Conservation (phyloP, 2,888 invertebrate species). For the Leucozona laternaria region DNA sequence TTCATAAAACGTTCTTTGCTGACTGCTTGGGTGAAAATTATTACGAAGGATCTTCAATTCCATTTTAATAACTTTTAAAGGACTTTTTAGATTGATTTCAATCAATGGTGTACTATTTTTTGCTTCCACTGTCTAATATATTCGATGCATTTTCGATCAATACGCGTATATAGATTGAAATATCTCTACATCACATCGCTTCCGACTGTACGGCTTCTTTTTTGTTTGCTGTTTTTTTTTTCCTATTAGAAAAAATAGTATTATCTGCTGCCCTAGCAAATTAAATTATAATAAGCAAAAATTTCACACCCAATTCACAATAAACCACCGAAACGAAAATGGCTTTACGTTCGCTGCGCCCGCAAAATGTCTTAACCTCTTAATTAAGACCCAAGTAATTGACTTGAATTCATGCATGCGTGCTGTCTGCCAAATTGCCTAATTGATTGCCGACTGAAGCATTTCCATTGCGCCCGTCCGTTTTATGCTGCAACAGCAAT, state of each 20-base stretch:
- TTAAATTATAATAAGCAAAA: constrained; percentile 35
- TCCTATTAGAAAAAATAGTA: neutral
- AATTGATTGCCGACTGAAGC: constrained; percentile 55
- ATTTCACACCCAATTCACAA: constrained; percentile 62
- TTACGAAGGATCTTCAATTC: no score
- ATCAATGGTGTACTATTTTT: no score
- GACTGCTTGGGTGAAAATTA: no score
- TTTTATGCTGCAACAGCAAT: constrained; percentile 40
- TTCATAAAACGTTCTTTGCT: no score
- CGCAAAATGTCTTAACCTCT: constrained; percentile 65
- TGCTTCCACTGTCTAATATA: no score
- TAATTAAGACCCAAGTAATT: constrained; percentile 50
- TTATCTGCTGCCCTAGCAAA: neutral
- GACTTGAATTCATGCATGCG: constrained; percentile 60
- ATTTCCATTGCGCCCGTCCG: constrained; percentile 32
- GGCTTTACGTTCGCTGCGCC: constrained; percentile 34
- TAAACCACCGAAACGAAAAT: constrained; percentile 43
- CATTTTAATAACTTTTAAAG: no score
- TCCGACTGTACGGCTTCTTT: no score
- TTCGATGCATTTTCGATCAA: no score
- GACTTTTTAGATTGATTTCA: no score
- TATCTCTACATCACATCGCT: no score
- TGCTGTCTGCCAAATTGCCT: constrained; percentile 60
- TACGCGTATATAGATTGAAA: no score
- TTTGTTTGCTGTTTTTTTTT: neutral